phyloP scores from a whole-genome alignment of 2,797 vertebrate species.

The Acanthiza pusilla region DNA sequence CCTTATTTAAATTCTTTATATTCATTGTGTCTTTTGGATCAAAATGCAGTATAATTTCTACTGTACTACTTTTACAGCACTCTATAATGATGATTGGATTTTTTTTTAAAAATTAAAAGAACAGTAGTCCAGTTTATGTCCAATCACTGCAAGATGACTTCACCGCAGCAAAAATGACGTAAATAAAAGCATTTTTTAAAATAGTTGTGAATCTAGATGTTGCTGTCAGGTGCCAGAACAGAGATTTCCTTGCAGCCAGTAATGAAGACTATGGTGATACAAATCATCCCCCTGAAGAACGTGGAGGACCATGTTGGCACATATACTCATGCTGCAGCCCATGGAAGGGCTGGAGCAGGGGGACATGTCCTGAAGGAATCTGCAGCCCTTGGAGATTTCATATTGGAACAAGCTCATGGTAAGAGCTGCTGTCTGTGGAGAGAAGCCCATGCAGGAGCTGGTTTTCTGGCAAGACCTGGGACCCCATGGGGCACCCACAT shows the following conservation, averaged over 20 bases:
- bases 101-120: background rate
- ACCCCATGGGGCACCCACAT: background rate
- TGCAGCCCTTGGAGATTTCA: background rate
- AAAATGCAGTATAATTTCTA: background rate
- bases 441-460: background rate
- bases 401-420: accelerated
- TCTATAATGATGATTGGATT: background rate
- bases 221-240: background rate
- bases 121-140: background rate
- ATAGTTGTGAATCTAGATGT: background rate
- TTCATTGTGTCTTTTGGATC: background rate
- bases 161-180: background rate
- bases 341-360: background rate
- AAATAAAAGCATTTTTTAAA: background rate
- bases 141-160: background rate
- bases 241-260: background rate
- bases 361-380: background rate
- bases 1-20: background rate
- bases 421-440: background rate
- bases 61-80: background rate
- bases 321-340: background rate
- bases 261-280: background rate
- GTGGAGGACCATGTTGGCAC: background rate
- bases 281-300: background rate
- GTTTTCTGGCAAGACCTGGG: background rate